These are phyloP conservation scores for Peucedramus taeniatus DNA, from an alignment of 2,113 vertebrate species.

Conservation along the genomic window DNA sequence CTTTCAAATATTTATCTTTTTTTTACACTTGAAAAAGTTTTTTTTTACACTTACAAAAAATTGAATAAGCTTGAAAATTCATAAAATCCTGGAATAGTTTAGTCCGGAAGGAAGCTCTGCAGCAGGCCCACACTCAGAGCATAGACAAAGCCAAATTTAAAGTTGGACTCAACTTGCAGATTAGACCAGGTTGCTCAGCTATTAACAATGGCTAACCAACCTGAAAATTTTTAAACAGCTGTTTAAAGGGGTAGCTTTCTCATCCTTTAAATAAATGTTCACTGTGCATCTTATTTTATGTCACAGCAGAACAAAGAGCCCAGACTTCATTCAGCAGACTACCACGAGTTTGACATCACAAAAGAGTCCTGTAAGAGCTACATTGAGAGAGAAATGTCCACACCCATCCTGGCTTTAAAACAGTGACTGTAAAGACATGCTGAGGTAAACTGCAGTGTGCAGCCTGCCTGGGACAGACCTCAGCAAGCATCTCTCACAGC, in stretches of 20 bases:
- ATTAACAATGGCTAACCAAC: background rate
- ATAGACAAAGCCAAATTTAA: background rate
- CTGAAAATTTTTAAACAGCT: background rate
- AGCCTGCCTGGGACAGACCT: background rate
- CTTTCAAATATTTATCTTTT: background rate
- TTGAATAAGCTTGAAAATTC: background rate
- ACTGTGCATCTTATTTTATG: background rate
- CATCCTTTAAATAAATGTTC: background rate
- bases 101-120: background rate
- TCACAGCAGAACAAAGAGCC: background rate
- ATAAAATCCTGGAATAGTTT: background rate
- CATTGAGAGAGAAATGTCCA: accelerated
- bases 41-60: background rate
- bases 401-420: background rate
- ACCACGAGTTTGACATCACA: background rate
- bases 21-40: background rate
- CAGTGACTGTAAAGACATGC: background rate
- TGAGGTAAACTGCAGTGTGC: background rate
- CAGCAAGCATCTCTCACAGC: background rate
- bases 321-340: background rate
- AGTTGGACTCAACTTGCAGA: background rate
- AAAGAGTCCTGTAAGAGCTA: background rate
- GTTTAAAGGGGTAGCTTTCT: background rate
- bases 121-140: background rate
- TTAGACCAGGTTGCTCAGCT: background rate